phyloP scores from a whole-genome alignment of 2,113 vertebrate genomes.

The Crotalus horridus region DNA sequence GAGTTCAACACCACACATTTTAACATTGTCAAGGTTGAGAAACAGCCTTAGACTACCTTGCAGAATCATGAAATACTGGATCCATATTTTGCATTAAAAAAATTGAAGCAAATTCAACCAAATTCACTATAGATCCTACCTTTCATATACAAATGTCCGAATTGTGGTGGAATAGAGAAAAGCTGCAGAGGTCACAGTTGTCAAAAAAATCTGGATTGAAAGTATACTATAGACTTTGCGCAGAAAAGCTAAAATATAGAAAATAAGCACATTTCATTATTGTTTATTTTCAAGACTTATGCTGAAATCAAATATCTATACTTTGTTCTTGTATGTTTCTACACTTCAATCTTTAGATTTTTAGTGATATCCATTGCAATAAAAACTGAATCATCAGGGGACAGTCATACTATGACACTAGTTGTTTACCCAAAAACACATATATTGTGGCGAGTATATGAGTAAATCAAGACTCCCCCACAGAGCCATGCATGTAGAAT shows the following conservation, averaged over 20 bases:
- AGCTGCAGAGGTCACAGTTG: constrained; percentile 79
- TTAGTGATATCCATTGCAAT: background rate
- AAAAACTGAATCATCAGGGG: background rate
- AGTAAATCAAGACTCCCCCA: background rate
- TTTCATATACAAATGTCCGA: constrained; percentile 82
- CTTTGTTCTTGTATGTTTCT: background rate
- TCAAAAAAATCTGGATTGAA: constrained; percentile 86
- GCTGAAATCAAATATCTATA: background rate
- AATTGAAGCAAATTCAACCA: background rate
- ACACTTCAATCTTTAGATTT: background rate
- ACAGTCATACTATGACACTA: background rate
- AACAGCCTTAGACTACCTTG: background rate
- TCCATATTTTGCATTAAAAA: background rate
- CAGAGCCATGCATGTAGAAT: background rate
- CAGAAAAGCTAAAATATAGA: constrained; percentile 79
- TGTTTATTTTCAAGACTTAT: background rate
- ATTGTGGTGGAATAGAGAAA: constrained; percentile 83
- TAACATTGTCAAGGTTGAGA: background rate
- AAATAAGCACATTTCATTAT: constrained; percentile 11
- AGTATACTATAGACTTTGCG: constrained; percentile 93
- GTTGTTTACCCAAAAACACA: background rate
- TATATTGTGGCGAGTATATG: background rate
- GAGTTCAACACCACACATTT: background rate
- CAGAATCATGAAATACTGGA: background rate
- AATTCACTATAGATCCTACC: constrained; percentile 70